These are phyloP conservation scores for Mergus octosetaceus DNA, from an alignment of 2,797 vertebrate species.

Conservation along the genomic window DNA sequence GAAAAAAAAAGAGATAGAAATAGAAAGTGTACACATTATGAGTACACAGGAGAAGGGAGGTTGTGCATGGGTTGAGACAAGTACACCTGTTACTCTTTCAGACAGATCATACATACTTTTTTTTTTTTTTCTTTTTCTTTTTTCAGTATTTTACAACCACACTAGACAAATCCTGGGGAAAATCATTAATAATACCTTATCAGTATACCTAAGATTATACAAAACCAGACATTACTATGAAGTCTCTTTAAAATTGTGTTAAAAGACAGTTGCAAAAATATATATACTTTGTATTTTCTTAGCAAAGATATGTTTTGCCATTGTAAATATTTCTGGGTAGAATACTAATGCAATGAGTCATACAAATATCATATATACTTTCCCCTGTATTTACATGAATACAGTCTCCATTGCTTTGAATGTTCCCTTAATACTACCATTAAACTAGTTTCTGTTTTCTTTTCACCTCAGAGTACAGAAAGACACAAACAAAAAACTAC, in stretches of 20 bases:
- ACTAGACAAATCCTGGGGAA: neutral
- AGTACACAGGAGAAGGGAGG: neutral
- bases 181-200: neutral
- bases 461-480: neutral
- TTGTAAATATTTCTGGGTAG: neutral
- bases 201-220: neutral
- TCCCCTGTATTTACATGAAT: neutral
- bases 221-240: neutral
- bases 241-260: neutral
- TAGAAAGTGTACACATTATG: neutral
- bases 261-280: neutral
- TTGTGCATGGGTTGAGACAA: neutral
- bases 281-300: neutral
- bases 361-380: neutral
- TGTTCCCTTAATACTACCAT: neutral
- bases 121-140: neutral
- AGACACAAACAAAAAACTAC: neutral
- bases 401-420: neutral
- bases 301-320: neutral
- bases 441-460: neutral
- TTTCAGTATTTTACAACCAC: neutral
- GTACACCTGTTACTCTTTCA: neutral
- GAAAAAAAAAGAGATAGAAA: neutral
- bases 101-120: neutral
- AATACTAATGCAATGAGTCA: neutral